Conservation (phyloP, 2,797 vertebrate species). For the Pygocentrus nattereri region DNA sequence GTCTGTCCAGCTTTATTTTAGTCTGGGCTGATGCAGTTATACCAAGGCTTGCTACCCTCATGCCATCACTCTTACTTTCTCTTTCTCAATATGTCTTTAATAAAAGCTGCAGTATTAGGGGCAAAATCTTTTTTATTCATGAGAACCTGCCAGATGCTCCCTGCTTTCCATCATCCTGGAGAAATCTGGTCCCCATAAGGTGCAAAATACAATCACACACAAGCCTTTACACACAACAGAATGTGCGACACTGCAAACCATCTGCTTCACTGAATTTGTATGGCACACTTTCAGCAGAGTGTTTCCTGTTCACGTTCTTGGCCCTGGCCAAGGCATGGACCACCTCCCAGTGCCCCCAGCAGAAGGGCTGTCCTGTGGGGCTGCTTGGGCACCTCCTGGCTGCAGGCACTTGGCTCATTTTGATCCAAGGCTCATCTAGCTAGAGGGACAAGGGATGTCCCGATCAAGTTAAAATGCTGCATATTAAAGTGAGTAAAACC, state of each 20-base stretch:
- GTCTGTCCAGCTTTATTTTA: neutral
- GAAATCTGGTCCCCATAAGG: slow-evolving; percentile 7
- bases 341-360: neutral
- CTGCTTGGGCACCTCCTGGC: neutral
- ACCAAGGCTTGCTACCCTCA: neutral
- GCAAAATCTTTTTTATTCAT: neutral
- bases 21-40: neutral
- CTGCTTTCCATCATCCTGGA: neutral
- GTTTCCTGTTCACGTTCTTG: slow-evolving; percentile 30
- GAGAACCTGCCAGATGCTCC: neutral
- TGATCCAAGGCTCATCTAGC: neutral
- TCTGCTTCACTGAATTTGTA: slow-evolving; percentile 28
- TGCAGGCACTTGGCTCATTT: neutral
- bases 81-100: neutral
- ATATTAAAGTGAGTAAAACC: too few species aligned
- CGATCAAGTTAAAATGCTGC: neutral
- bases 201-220: neutral
- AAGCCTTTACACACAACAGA: slow-evolving; percentile 7
- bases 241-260: slow-evolving; percentile 33
- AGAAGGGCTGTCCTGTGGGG: neutral
- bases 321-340: neutral
- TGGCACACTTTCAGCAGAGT: slow-evolving; percentile 31
- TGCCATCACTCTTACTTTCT: neutral
- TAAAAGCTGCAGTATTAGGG: too few species aligned
- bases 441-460: neutral